Conservation (phyloP, 1,140 invertebrate genomes). For the Fopius arisanus region DNA sequence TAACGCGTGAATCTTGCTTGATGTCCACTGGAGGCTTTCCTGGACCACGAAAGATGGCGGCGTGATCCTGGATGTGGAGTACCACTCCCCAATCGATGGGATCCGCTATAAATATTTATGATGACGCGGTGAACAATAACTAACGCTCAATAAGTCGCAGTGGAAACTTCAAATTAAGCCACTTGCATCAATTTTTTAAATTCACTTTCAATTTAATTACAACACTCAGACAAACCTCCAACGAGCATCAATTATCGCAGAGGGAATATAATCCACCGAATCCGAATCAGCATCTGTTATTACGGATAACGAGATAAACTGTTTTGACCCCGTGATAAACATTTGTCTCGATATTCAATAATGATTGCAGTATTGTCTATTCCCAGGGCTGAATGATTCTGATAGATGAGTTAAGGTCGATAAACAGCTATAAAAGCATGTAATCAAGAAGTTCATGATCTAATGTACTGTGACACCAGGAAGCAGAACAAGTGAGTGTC, state of each 20-base stretch:
- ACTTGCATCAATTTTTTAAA: too few species aligned
- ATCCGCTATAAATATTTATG: constrained; percentile 1
- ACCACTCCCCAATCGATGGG: constrained; percentile 4
- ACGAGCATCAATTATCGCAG: too few species aligned
- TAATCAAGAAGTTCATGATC: neutral
- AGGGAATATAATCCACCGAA: too few species aligned
- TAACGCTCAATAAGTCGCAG: too few species aligned
- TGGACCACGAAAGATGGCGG: constrained; percentile 9
- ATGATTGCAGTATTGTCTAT: neutral
- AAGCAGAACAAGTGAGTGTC: neutral
- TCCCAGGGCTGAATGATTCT: neutral
- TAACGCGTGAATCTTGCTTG: neutral
- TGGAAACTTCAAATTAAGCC: too few species aligned
- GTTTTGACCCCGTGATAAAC: neutral
- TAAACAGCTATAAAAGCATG: neutral
- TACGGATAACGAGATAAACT: neutral
- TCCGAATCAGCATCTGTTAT: neutral
- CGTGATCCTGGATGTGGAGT: neutral
- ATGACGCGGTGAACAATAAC: too few species aligned
- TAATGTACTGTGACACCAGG: neutral
- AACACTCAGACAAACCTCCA: too few species aligned
- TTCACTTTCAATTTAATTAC: too few species aligned
- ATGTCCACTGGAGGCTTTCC: neutral
- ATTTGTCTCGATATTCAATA: neutral
- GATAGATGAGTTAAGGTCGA: neutral